A percentile compares a stretch with the other conserved stretches of the same genome.
These are phyloP conservation scores for Ciconia nigra DNA, from an alignment of 2,797 vertebrate genomes.

Conservation along the genomic window DNA sequence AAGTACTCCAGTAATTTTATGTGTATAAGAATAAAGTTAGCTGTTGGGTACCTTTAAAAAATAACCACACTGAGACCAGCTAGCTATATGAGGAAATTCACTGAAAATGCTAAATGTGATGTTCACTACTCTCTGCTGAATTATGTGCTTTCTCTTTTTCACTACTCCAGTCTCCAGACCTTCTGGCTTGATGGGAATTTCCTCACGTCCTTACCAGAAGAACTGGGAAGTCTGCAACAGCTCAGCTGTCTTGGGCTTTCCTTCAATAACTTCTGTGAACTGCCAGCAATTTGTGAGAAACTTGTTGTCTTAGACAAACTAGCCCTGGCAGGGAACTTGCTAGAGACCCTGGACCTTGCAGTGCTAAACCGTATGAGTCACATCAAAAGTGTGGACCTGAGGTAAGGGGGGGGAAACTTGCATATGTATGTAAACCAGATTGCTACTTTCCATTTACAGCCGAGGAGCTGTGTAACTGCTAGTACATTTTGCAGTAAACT, in stretches of 20 bases:
- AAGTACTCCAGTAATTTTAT: not conserved
- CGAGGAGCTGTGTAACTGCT: not conserved
- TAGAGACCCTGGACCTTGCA: conserved; percentile 82
- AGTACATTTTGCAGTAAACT: not conserved
- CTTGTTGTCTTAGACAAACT: conserved; percentile 85
- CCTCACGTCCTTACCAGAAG: conserved; percentile 86
- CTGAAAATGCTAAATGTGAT: not conserved
- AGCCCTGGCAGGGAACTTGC: conserved; percentile 88
- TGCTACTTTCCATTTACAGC: not conserved
- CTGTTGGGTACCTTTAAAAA: not conserved
- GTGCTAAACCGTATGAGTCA: conserved; percentile 83
- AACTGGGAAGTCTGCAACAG: conserved; percentile 85
- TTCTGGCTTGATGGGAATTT: conserved; percentile 93
- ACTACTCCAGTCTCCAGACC: conserved; percentile 84
- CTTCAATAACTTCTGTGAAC: conserved; percentile 88
- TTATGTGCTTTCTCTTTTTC: not conserved
- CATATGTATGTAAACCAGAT: not conserved
- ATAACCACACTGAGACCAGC: not conserved
- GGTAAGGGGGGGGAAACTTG: conserved; percentile 71
- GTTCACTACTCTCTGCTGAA: not conserved
- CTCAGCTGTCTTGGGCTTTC: conserved; percentile 90
- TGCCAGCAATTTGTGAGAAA: conserved; percentile 87
- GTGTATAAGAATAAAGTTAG: not conserved
- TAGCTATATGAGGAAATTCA: not conserved
- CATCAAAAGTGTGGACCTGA: conserved; percentile 89